Percentiles rank a stretch among this genome's conserved stretches.
phyloP scores from a whole-genome alignment of 2,888 invertebrate genomes.

The Agelastica alni region DNA sequence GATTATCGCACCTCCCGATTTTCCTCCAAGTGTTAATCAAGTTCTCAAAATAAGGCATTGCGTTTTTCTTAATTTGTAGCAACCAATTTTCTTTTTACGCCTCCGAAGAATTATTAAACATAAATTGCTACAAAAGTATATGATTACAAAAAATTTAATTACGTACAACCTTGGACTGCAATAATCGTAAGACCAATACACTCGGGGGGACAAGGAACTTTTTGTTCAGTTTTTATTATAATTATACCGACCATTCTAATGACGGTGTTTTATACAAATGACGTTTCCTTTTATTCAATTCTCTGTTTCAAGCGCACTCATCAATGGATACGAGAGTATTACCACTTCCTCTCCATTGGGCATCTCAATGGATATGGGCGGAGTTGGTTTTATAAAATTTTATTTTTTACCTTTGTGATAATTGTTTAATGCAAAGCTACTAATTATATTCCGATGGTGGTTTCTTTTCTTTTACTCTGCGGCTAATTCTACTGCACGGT shows the following conservation, averaged over 20 bases:
- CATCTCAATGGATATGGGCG: slow-evolving; percentile 31
- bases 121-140: no score
- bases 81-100: no score
- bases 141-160: slow-evolving; percentile 43
- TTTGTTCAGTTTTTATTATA: slow-evolving; percentile 37
- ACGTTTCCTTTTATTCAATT: slow-evolving; percentile 25
- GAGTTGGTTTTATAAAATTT: slow-evolving; percentile 14
- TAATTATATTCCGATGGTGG: slow-evolving; percentile 28
- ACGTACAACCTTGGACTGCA: slow-evolving; percentile 38
- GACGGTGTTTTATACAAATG: slow-evolving; percentile 27
- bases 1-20: no score
- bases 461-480: slow-evolving; percentile 15
- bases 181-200: slow-evolving; percentile 39
- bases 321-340: slow-evolving; percentile 23
- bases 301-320: slow-evolving; percentile 23
- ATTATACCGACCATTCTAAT: slow-evolving; percentile 30
- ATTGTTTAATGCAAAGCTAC: slow-evolving; percentile 23
- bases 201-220: slow-evolving; percentile 41
- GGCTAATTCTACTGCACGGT: slow-evolving; percentile 1
- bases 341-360: slow-evolving; percentile 33
- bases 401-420: slow-evolving; percentile 27
- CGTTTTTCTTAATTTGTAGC: no score
- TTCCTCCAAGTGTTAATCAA: no score
- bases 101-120: no score
- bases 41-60: no score